Evolutionary conservation across 2,113 vertebrate genomes (phyloP).

Genomic region (Tychaedon coryphoeus): DNA sequence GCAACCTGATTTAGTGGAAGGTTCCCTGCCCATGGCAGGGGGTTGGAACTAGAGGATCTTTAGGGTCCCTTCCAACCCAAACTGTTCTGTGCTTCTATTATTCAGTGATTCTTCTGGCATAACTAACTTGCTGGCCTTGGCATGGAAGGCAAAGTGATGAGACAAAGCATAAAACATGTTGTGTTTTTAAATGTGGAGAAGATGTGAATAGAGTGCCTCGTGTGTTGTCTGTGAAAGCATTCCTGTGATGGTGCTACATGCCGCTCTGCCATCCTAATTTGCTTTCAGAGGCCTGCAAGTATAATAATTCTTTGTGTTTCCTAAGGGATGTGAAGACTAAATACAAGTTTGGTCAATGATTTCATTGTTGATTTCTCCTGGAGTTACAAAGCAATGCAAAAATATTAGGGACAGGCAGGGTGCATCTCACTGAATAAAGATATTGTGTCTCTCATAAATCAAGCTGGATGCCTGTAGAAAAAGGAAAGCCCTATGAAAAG

Average conservation of each 20-base stretch:
- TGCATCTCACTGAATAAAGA: constrained; percentile 36
- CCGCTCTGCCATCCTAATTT: constrained; percentile 39
- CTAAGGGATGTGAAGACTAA: constrained; percentile 29
- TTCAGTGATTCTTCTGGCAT: background rate
- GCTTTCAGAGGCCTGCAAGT: background rate
- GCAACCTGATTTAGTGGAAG: background rate
- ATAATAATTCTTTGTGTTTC: constrained; percentile 59
- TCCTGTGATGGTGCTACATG: constrained; percentile 30
- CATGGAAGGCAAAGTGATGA: background rate
- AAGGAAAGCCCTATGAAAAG: background rate
- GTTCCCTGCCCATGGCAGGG: background rate
- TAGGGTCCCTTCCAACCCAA: background rate
- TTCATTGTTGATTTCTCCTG: constrained; percentile 44
- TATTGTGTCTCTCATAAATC: background rate
- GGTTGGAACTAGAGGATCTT: background rate
- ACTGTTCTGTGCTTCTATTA: background rate
- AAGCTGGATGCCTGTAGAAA: background rate
- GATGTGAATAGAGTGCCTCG: background rate
- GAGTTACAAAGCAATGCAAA: background rate
- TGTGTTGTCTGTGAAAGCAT: background rate
- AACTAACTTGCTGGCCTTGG: background rate
- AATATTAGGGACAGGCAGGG: constrained; percentile 43
- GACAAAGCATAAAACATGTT: background rate
- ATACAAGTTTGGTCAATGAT: constrained; percentile 29
- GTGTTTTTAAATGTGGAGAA: background rate